These are phyloP conservation scores for Panthera leo DNA, from an alignment of 2,113 vertebrate genomes.

Conservation along the genomic window DNA sequence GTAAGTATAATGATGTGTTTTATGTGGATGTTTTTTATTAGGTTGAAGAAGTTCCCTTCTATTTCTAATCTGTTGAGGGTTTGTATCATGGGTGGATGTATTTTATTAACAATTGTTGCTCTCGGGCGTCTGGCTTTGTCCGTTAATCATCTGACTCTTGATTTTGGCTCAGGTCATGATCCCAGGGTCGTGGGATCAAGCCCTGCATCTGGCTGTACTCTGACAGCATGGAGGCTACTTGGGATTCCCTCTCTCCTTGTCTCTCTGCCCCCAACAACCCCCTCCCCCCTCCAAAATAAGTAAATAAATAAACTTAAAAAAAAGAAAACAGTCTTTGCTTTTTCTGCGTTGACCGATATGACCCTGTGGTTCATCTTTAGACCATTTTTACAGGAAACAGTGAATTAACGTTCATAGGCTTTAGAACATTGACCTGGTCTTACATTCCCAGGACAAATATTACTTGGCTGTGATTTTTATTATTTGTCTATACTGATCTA, in stretches of 20 bases:
- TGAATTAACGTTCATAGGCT: not conserved
- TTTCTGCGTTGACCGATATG: not conserved
- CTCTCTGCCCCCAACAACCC: no score
- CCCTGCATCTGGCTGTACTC: no score
- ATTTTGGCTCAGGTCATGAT: no score
- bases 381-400: not conserved
- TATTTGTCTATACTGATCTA: not conserved
- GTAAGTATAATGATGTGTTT: not conserved
- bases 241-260: no score
- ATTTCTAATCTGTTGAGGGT: not conserved
- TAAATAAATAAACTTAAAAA: no score
- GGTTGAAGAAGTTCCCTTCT: not conserved
- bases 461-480: not conserved
- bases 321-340: not conserved
- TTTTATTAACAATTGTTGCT: not conserved
- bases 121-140: fast-evolving
- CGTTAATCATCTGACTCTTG: no score
- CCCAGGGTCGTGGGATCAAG: no score
- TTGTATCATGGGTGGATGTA: not conserved
- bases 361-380: not conserved
- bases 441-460: not conserved
- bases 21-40: not conserved
- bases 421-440: not conserved
- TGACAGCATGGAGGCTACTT: no score
- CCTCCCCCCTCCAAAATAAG: no score